Evolutionary conservation across 1,140 invertebrate genomes (phyloP), one percentile per base, ranked within the genome.

Genomic region (Bombyx mandarina): DNA sequence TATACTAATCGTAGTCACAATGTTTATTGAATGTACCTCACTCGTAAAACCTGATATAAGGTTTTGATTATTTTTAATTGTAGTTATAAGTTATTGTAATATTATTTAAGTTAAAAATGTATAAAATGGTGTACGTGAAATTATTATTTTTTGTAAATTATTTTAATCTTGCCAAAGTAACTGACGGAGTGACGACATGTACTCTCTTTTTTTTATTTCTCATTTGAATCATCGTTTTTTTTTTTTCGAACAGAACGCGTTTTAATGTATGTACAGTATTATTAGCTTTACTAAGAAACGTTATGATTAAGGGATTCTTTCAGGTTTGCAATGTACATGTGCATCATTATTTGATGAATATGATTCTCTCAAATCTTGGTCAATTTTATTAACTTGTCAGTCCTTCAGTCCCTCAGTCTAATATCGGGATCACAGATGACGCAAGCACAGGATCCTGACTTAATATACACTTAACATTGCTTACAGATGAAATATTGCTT

Each of bases 261-360:
- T 65, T 56, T 73, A 64, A 79, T 69, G 76, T 78, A 77, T 86
- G 83, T 86, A 86, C 83, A 86, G 83, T 86, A 86, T 86, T 85
- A 86, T 71, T 86, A 86, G 83, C 79, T 78, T 85, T 82, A 83
- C 78, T 86, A 80, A 82, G 70, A 76, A 74, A 67, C 71, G 63
- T 74, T 73, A 69, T 70, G 56, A 55, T 56, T 77, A 77, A 65
- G 62, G 51, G 26, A 35, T 35, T 57, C 52, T 63, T 65, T 66
- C 53, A 22, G 52, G 57, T 71, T 67, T 49, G 66, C 73, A 67
- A 71, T 67, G 62, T 71, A 67, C 58, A 63, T 49, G 18, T 44
- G 22, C 2, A 4, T 51, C 26, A 35, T 35, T 35, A 35, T 35
- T 35, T 2, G 26, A 35, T 5, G 12, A 18, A 18, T 18, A 18